Evolutionary conservation across 1,140 invertebrate species (phyloP).

Genomic region (Ostrea denselamellosa): DNA sequence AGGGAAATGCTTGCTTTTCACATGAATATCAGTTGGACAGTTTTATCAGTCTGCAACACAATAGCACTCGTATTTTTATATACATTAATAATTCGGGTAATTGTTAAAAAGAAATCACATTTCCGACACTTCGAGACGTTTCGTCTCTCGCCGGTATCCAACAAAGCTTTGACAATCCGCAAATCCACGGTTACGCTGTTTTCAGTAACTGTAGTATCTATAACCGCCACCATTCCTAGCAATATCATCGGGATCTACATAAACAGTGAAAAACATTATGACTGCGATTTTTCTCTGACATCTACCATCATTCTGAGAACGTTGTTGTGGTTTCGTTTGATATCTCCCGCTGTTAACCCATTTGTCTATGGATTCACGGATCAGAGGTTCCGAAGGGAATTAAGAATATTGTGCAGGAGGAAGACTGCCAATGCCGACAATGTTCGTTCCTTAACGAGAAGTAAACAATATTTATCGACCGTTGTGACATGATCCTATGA

Average conservation of each 20-base stretch:
- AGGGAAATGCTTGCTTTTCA: not conserved
- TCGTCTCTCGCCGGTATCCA: not conserved
- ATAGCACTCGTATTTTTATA: not conserved
- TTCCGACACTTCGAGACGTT: not conserved
- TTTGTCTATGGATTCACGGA: not conserved
- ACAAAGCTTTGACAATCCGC: not conserved
- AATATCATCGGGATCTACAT: not conserved
- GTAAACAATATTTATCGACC: not conserved
- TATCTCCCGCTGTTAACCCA: not conserved
- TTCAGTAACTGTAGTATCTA: not conserved
- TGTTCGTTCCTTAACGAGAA: not conserved
- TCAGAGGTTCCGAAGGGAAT: not conserved
- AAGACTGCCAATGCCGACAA: not conserved
- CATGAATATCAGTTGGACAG: not conserved
- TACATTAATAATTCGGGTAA: not conserved
- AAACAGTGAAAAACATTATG: not conserved
- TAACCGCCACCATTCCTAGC: not conserved
- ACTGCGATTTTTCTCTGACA: not conserved
- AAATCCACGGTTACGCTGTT: not conserved
- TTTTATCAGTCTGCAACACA: not conserved
- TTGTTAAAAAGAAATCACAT: not conserved
- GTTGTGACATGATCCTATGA: not conserved
- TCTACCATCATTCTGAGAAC: not conserved
- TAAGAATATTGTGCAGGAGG: not conserved
- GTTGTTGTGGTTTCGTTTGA: not conserved